Base-by-base conservation (phyloP, 2,113 vertebrate genomes). In the Alligator sinensis region DNA sequence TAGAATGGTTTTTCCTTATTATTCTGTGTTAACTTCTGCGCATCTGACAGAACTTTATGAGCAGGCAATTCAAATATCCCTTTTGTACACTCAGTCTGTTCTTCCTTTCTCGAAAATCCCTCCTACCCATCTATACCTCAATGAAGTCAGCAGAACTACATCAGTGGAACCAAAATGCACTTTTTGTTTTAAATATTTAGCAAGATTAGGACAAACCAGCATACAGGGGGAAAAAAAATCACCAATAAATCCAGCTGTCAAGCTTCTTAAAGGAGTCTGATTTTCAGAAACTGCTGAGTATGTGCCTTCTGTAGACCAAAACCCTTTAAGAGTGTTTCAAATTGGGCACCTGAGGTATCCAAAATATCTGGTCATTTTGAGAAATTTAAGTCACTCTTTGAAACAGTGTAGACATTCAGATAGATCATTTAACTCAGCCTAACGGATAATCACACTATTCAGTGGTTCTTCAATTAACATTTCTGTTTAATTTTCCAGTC, bases 391-490 rank as follows among this genome's bases (percentile, higher is more conserved):
- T 11, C 27, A 80, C 28, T 47, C 47, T 47, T 47, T 24, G 68
- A 72, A 38, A 72, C 47, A 47, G 21, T 47, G 21, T 74, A 74
- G 75, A 24, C 61, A 77, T 76, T 80, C 55, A 84, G 90, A 82
- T 0, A 11, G 70, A 81, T 18, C 59, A 74, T 8, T 30, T 1
- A 0, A 88, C 30, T 77, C 17, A 64, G 75, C 24, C n/a, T 10
- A 57, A 10, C 77, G 22, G 61, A 70, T 27, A 70, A 2, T 5
- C 58, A 25, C 58, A 30, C 0, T 16, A 80, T 16, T 38, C 17
- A 0, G 80, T 14, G 92, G 54, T 62, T 16, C 57, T 86, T 27
- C 0, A 0, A 62, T 27, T n/a, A 62, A 76, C 1, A 0, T 21
- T 90, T 57, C 72, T 85, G 25, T 85, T 93, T 74, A 90, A 47